Evolutionary conservation across 2,888 invertebrate genomes (phyloP), one percentile per base, ranked within the genome.

Genomic region (Sinopyrophorus schimmeli): DNA sequence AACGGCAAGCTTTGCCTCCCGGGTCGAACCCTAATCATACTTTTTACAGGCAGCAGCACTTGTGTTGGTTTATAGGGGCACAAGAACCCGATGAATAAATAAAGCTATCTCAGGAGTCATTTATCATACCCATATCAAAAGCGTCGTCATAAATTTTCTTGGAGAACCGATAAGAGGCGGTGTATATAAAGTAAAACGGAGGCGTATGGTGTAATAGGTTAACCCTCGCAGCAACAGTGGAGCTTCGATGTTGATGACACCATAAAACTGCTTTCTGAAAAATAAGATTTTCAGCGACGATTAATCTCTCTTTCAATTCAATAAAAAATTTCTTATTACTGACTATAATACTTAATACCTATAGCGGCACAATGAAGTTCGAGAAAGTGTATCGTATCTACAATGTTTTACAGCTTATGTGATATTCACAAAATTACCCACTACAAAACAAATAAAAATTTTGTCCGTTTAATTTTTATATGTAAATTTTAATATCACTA

Each of bases 91-190:
- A 76, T 77, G 76, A 79, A 79, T 79, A 78, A 78, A 78, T 79
- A 78, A 79, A 78, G 77, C 76, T 78, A 78, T 79, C 79, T 77
- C 72, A 72, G 73, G 74, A 71, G 73, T 72, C 76, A 77, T 79
- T 78, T 77, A 79, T 79, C 78, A 79, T 78, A 74, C 71, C 74
- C 74, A 60, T 76, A 76, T 76, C 75, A 74, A 73, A 72, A 73
- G 74, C 73, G 72, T 74, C 73, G 75, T 76, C 76, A 76, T 77
- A 77, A 77, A 76, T 76, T 74, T 73, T 72, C 70, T 70, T 66
- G 67, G 59, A 54, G 59, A 68, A 66, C 66, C 67, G 67, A 69
- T 69, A 69, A 70, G 67, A 66, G 66, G 61, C 63, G 60, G 62
- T 57, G 20, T 44, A 40, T 50, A 66, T 62, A 65, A 67, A 66